Percentiles rank a stretch among this genome's conserved stretches.
Conservation (phyloP, 2,797 vertebrate species). For the Geotrypetes seraphini region DNA sequence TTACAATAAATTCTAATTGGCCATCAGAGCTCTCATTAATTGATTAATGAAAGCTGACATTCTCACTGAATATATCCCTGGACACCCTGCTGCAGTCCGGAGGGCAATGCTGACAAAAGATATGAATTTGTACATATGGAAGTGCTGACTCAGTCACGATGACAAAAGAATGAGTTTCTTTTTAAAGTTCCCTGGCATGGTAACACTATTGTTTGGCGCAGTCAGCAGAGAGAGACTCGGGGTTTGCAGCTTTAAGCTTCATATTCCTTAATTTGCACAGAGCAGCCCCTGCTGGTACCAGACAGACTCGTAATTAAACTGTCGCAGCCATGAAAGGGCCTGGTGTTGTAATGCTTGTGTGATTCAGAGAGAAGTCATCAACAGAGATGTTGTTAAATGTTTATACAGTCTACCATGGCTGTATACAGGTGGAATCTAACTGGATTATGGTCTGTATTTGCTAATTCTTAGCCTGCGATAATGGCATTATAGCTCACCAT, state of each 20-base stretch:
- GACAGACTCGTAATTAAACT: accelerated
- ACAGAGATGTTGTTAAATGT: too few species aligned
- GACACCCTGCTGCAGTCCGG: conserved; percentile 35
- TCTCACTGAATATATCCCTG: conserved; percentile 47
- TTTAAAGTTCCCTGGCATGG: conserved; percentile 22
- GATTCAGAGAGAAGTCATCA: too few species aligned
- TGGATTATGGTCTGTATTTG: too few species aligned
- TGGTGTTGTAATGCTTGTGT: too few species aligned
- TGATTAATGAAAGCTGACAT: conserved; percentile 53
- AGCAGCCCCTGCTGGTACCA: conserved; percentile 14
- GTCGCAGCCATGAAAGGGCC: too few species aligned
- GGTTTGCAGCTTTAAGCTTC: background rate
- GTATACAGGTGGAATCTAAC: too few species aligned
- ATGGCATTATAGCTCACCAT: too few species aligned
- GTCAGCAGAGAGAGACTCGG: conserved; percentile 1
- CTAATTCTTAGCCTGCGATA: too few species aligned
- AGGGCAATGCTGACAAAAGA: conserved; percentile 32
- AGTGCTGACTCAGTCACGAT: conserved; percentile 9
- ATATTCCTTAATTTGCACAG: conserved; percentile 5
- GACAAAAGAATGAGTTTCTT: background rate
- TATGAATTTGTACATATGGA: conserved; percentile 27
- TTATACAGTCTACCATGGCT: too few species aligned
- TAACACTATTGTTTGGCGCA: conserved; percentile 35
- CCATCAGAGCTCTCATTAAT: conserved; percentile 37
- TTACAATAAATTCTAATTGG: conserved; percentile 55